Evolutionary conservation across 2,797 vertebrate genomes (phyloP).

Genomic region (Tinamus major): DNA sequence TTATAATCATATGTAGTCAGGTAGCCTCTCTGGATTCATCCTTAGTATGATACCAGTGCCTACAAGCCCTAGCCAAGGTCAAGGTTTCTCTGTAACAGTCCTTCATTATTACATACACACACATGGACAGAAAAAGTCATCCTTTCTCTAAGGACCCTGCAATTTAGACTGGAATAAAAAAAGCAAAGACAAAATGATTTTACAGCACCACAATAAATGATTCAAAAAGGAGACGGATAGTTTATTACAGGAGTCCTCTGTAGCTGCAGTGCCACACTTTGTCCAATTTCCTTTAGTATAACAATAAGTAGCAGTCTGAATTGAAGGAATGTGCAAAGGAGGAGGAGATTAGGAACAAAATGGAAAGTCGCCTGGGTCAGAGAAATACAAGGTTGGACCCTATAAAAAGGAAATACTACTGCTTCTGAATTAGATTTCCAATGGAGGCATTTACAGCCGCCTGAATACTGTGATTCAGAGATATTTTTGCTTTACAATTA

Average conservation of each 20-base stretch:
- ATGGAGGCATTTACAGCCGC: not conserved
- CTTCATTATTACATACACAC: not conserved
- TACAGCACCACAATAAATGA: not conserved
- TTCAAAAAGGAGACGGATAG: not conserved
- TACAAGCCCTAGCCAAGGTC: not conserved
- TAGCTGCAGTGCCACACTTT: not conserved
- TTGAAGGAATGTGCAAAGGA: not conserved
- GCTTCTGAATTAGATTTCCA: not conserved
- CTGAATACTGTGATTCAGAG: not conserved
- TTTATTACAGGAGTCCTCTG: rapidly evolving
- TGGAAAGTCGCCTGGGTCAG: not conserved
- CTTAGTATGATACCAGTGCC: not conserved
- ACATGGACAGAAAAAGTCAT: not conserved
- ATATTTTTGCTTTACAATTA: not conserved
- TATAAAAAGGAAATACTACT: not conserved
- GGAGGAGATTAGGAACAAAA: not conserved
- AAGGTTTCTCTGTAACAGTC: not conserved
- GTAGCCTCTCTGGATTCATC: not conserved
- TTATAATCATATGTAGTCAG: not conserved
- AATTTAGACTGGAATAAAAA: not conserved
- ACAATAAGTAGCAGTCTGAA: not conserved
- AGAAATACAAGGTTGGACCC: not conserved
- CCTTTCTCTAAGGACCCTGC: not conserved
- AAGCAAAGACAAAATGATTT: not conserved
- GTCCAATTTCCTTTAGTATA: not conserved